Evolutionary conservation across 2,888 invertebrate genomes (phyloP).

Genomic region (Maniola hyperantus): DNA sequence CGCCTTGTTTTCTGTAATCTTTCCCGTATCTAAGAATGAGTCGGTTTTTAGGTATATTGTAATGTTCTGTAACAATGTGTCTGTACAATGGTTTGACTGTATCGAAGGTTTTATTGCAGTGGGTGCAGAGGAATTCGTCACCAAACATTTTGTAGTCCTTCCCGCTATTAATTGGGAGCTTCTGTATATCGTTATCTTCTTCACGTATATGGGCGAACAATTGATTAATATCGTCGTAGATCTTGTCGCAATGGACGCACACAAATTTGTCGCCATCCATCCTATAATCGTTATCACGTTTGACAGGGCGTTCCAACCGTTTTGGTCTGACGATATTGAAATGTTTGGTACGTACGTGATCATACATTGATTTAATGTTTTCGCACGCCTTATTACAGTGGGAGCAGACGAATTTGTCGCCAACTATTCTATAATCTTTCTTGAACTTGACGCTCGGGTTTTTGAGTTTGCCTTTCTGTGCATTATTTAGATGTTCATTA

Average conservation of each 20-base stretch:
- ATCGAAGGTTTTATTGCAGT: too few relatives aligned
- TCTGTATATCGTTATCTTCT: neutral
- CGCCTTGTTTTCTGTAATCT: too few relatives aligned
- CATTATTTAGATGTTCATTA: too few relatives aligned
- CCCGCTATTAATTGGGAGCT: neutral
- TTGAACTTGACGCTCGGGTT: neutral
- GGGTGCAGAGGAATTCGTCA: too few relatives aligned
- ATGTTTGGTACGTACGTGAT: neutral
- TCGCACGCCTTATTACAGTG: slow-evolving; percentile 36
- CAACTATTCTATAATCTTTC: slow-evolving; percentile 18
- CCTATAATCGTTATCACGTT: neutral
- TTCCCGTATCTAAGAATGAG: too few relatives aligned
- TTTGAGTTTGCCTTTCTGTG: too few relatives aligned
- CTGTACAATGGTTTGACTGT: too few relatives aligned
- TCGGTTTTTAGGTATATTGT: too few relatives aligned
- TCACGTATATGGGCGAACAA: neutral
- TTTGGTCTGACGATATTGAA: neutral
- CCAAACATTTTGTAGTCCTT: too few relatives aligned
- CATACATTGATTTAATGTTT: slow-evolving; percentile 49
- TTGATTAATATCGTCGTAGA: neutral
- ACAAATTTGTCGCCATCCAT: neutral
- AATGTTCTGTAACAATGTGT: too few relatives aligned
- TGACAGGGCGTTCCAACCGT: neutral
- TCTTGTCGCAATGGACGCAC: neutral
- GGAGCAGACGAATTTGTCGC: neutral